Evolutionary conservation across 2,797 vertebrate species (phyloP), one percentile per base, ranked within the genome.

Genomic region (Poeciliopsis infans): DNA sequence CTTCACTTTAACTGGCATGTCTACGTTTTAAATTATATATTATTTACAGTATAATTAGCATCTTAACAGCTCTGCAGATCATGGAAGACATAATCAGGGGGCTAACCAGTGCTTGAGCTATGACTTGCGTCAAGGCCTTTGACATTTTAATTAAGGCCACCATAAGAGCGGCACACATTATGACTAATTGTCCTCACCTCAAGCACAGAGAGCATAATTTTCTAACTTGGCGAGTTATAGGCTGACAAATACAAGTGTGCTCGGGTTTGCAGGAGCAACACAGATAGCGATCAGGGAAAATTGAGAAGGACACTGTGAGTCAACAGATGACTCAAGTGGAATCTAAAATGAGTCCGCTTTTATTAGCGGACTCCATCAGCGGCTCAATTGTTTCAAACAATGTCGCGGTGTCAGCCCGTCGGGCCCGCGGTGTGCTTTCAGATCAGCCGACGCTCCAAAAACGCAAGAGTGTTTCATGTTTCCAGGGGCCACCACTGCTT

Each of bases 121-220:
- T 86, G 88, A 91, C 74, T 80, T 85, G 91, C 92, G 83, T 81
- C 78, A 68, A 47, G 80, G 78, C 75, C 87, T 78, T 25, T 88
- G 90, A 86, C 90, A 84, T 86, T 91, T 93, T 92, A 93, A 93
- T 93, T 92, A 91, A 87, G 88, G 83, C 86, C 89, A 91, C 87
- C 86, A 78, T 85, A 85, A 84, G 87, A 86, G 87, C 76, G 72
- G 78, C 85, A 76, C 72, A 88, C 59, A 85, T 84, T 83, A 89
- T 87, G 86, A 91, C 87, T 85, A 75, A 92, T 93, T 92, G 88
- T 84, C 85, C 75, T 89, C 82, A 86, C 82, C 82, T 90, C 61
- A 20, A 89, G 89, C 83, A 79, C 80, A 68, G 72, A 89, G 84
- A 88, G 81, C 72, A 72, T 87, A 69, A 91, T 94, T 89, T 91